Conservation (phyloP, 2,113 vertebrate genomes). For the Lepus americanus region DNA sequence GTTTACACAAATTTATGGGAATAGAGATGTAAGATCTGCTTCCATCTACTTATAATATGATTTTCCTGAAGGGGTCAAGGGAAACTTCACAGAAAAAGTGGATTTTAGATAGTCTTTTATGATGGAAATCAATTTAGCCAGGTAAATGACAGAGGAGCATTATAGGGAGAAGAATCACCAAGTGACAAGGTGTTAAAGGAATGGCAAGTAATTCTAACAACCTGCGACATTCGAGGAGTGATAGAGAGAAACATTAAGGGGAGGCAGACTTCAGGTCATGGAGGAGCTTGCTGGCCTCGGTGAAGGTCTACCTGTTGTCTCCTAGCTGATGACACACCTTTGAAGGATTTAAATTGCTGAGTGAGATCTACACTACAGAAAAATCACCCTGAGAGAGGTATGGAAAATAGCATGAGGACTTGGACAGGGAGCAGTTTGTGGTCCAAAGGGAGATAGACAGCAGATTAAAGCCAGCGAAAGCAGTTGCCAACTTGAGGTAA, state of each 20-base stretch:
- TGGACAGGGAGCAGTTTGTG: not conserved
- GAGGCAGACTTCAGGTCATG: not conserved
- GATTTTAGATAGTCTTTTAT: not conserved
- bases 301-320: not conserved
- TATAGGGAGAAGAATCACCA: not conserved
- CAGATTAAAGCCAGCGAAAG: not conserved
- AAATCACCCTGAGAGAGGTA: not conserved
- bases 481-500: not conserved
- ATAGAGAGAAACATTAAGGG: not conserved
- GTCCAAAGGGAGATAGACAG: not conserved
- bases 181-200: not conserved
- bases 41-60: not conserved
- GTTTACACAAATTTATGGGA: not conserved
- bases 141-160: not conserved
- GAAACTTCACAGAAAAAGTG: not conserved
- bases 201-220: not conserved
- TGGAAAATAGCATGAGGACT: not conserved
- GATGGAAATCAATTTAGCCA: not conserved
- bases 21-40: not conserved
- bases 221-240: not conserved
- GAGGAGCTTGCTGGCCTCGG: not conserved
- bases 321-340: not conserved
- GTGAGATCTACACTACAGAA: not conserved
- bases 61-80: not conserved
- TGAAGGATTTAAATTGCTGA: not conserved